These are phyloP conservation scores for Ceratosolen solmsi DNA, from an alignment of 1,140 invertebrate species.

Conservation along the genomic window DNA sequence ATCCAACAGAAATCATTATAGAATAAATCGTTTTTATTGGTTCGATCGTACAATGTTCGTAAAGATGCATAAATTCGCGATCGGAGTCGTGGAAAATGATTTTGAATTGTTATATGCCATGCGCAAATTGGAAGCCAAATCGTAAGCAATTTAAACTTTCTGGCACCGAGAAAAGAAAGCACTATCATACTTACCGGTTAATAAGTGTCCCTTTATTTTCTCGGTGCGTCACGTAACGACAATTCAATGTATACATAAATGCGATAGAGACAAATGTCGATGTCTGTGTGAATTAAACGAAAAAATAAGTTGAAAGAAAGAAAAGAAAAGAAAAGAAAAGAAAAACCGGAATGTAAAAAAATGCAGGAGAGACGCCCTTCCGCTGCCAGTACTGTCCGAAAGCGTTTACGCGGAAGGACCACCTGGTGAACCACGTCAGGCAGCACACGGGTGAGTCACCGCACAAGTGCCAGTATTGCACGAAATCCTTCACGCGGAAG, in stretches of 20 bases:
- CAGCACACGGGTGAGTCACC: conserved; percentile 84
- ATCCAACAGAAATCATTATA: no score
- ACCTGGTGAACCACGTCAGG: conserved; percentile 78
- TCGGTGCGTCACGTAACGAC: neutral
- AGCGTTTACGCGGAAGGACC: conserved; percentile 79
- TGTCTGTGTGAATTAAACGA: conserved; percentile 32
- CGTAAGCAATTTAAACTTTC: neutral
- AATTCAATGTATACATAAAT: neutral
- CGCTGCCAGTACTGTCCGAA: conserved; percentile 79
- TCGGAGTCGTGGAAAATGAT: neutral
- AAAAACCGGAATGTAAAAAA: conserved; percentile 44
- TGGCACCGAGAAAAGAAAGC: conserved; percentile 17
- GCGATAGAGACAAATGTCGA: neutral
- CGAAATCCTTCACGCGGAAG: conserved; percentile 88
- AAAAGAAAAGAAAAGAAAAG: conserved; percentile 7
- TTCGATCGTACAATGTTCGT: no score
- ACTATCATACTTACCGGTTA: neutral
- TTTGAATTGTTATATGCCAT: neutral
- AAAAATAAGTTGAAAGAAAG: neutral
- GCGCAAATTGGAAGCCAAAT: neutral
- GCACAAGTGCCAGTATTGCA: conserved; percentile 79
- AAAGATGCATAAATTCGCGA: neutral
- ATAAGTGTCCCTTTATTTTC: neutral
- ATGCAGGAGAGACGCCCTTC: conserved; percentile 74
- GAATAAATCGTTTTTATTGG: no score